Evolutionary conservation across 1,140 invertebrate genomes (phyloP), one percentile per base, ranked within the genome.

Genomic region (Spodoptera litura): DNA sequence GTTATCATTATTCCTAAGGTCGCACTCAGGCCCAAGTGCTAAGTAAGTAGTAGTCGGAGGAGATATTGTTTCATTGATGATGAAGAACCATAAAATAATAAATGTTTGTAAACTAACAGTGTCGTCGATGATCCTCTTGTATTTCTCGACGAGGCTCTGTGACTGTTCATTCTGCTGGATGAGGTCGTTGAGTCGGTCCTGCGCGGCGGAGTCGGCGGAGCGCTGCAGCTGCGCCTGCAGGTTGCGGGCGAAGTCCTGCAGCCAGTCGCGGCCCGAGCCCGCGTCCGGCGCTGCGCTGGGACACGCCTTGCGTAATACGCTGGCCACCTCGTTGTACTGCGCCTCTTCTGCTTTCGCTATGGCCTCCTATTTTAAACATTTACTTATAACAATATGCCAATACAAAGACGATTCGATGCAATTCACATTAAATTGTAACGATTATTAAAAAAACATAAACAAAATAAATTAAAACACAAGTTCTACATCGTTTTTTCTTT

Each of bases 121-220:
- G 85, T 97, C 96, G 61, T 96, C 95, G 80, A 98, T 97, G 78
- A 97, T 96, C 87, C 94, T 95, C 86, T 97, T 96, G 85, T 97
- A 97, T 90, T 97, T 96, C 52, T 96, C 95, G 35, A 97, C 95
- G 87, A 96, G 95, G 15, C 92, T 89, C 83, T 97, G 96, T 78
- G 97, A 90, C 80, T 96, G 95, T 86, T 95, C 94, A 86, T 97
- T 96, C 89, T 97, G 93, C 78, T 85, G 82, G 70, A 83, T 59
- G 56, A 95, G 81, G 15, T 95, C 93, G n/a, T 81, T 81, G 6
- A 91, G 64, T 13, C 88, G 80, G 38, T 44, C 38, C 8, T 44
- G 38, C 15, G 83, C 86, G 53, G 89, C 85, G 9, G 78, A 49
- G 25, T 68, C 73, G 3, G 55, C 10, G 3, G 80, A 20, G 61